Evolutionary conservation across 2,113 vertebrate species (phyloP), one percentile per base, ranked within the genome.

Genomic region (Bufo gargarizans): DNA sequence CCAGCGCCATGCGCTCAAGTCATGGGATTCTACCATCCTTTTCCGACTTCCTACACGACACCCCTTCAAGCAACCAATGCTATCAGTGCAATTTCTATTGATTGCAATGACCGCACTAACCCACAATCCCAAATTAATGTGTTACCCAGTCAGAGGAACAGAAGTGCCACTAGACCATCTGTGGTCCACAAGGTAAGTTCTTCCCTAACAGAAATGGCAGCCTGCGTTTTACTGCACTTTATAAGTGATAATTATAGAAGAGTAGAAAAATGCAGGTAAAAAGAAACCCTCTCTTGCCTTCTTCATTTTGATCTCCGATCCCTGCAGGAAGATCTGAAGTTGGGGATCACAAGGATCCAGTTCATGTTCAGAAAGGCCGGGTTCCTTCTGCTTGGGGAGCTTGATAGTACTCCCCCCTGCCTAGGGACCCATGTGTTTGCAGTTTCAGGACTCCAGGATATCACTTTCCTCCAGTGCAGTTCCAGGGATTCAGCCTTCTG

Each of bases 1-100:
- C 97, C 97, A 74, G 95, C 97, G 45, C 96, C 97, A 0, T 99
- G 98, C 91, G 95, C 97, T 67, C 97, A 98, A 63, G 96, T 99
- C 86, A 98, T 99, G 98, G 98, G 98, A 86, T 99, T 99, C 92
- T 99, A 99, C 90, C 97, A 99, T 93, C 97, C 97, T 67, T 98
- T 99, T 84, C 96, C 96, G 71, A 74, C 96, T 3, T 93, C 97
- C 0, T 99, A 97, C 50, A 92, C 96, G 3, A 93, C 94, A 6
- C 94, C 97, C 3, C 95, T 99, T 77, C 97, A 97, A 90, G n/a
- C 97, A 80, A 89, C 94, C 3, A 96, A 91, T 77, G 92, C 97
- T 89, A 94, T 97, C 4, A 97, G 92, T 91, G 80, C 97, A 1
- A 92, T 97, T 4, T 93, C 96, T 14, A 55, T 96, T 22, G 98